These are phyloP conservation scores for Lasaia peninsularis DNA, from an alignment of 1,140 invertebrate species.

Conservation along the genomic window DNA sequence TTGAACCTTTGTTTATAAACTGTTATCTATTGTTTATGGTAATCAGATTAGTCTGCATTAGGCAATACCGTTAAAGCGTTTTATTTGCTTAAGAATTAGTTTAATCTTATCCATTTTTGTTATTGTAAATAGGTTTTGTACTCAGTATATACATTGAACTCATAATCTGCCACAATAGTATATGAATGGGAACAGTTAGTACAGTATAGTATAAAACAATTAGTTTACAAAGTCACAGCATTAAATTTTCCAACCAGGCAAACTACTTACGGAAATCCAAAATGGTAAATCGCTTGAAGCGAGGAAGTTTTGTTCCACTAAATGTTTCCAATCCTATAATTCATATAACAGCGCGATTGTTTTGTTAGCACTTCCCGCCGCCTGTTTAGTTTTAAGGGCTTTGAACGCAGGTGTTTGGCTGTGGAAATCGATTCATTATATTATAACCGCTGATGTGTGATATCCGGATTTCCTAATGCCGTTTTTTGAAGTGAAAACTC, in stretches of 20 bases:
- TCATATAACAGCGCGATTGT: constrained; percentile 14
- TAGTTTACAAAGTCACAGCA: not conserved
- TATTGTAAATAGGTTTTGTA: too few species aligned
- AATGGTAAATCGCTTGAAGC: constrained; percentile 11
- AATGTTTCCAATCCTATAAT: constrained; percentile 19
- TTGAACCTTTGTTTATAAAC: constrained; percentile 8
- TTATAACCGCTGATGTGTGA: not conserved
- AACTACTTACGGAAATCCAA: constrained; percentile 14
- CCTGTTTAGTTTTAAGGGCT: constrained; percentile 12
- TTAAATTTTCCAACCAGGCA: not conserved
- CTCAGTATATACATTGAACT: too few species aligned
- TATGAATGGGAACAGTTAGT: too few species aligned
- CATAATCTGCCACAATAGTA: too few species aligned
- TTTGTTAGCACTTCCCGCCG: constrained; percentile 15
- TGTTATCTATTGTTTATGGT: constrained; percentile 6
- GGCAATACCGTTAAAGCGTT: too few species aligned
- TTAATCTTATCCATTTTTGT: too few species aligned
- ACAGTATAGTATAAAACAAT: not conserved
- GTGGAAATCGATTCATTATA: not conserved
- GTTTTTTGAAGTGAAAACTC: too few species aligned
- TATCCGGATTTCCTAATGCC: not conserved
- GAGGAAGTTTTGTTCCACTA: constrained; percentile 29
- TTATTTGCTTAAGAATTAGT: too few species aligned
- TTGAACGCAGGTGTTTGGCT: constrained; percentile 8
- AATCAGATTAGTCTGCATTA: not conserved